Base-by-base conservation (phyloP, 2,797 vertebrate genomes). In the Crocodylus rhombifer region DNA sequence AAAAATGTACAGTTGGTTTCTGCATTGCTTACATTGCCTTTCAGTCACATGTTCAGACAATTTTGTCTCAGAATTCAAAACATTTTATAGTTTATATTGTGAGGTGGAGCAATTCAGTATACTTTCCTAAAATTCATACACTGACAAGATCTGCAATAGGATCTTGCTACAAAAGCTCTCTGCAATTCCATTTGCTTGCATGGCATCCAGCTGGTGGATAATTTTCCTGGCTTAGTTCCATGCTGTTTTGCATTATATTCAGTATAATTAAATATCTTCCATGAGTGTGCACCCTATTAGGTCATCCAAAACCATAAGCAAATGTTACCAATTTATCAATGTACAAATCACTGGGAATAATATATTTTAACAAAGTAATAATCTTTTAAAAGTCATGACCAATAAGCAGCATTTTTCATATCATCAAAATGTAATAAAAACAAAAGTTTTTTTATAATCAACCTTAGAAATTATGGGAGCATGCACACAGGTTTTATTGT, bases 361-460 rank as follows among this genome's bases (percentile, higher is more conserved):
- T 2, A 4, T 0, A 56, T 62, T 78, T 83, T 62, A 61, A 67
- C 5, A 82, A 82, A 5, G 5, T 13, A 64, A 8, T 10, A 18
- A 3, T 26, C n/a, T 78, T 57, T 84, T 80, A 89, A 56, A 64
- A 86, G 61, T 13, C 16, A 30, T 7, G 4, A 74, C 23, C 14
- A 58, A 21, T 28, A 63, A 85, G 71, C 5, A 20, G 9, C 10
- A 33, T 55, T 73, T 21, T 26, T 63, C 56, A 69, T 62, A 51
- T 67, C 16, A 67, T n/a, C 15, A 30, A 17, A 10, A 30, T 30
- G 16, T 30, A 67, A 64, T 67, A 64, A 91, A 30, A 13, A 55
- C 15, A 42, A 30, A 61, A 5, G 13, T 74, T 60, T 78, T 23
- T 88, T 90, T 74, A 55, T 4, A 65, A 17, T 23, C 4, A 65